These are phyloP conservation scores for Ricordea florida DNA, from an alignment of 92 coral and sea anemone genomes.

Conservation along the genomic window DNA sequence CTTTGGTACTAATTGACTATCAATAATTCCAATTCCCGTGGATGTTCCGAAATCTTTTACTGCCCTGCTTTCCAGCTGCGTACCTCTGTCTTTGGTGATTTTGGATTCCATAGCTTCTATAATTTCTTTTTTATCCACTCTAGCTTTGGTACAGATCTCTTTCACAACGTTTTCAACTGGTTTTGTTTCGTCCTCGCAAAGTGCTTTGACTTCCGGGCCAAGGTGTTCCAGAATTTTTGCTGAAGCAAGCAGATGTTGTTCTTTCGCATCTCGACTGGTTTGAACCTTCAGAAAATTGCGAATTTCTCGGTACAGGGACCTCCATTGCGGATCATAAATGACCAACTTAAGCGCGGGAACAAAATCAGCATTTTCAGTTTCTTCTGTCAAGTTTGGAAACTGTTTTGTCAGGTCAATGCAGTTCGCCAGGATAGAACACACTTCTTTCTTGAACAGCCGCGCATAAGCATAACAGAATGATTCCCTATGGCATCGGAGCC, in stretches of 20 bases:
- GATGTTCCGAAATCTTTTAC: slow-evolving; percentile 67
- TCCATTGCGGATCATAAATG: slow-evolving; percentile 16
- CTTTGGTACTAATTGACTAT: slow-evolving; percentile 31
- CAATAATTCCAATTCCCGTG: slow-evolving; percentile 63
- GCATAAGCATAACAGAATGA: slow-evolving; percentile 85
- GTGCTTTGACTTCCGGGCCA: slow-evolving; percentile 46
- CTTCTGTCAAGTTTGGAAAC: slow-evolving; percentile 6
- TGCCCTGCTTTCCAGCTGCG: slow-evolving; percentile 78
- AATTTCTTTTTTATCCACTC: slow-evolving; percentile 56
- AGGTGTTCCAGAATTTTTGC: slow-evolving; percentile 51
- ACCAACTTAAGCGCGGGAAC: slow-evolving; percentile 26
- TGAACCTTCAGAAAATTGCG: slow-evolving; percentile 56
- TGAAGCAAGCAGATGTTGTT: slow-evolving; percentile 54
- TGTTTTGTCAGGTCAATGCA: slow-evolving; percentile 2
- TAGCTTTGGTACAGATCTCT: slow-evolving; percentile 74
- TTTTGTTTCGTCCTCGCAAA: slow-evolving; percentile 78
- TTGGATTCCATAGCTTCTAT: slow-evolving; percentile 74
- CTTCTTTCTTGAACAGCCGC: slow-evolving; percentile 46
- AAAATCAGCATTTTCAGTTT: slow-evolving; percentile 26
- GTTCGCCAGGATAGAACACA: slow-evolving; percentile 43
- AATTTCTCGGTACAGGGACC: slow-evolving; percentile 40
- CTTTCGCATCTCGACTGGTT: slow-evolving; percentile 49
- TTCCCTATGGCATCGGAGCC: slow-evolving; percentile 77
- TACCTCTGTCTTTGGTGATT: slow-evolving; percentile 86
- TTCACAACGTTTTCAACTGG: slow-evolving; percentile 75